Evolutionary conservation across 2,113 vertebrate species (phyloP).

Genomic region (Isurus oxyrinchus): DNA sequence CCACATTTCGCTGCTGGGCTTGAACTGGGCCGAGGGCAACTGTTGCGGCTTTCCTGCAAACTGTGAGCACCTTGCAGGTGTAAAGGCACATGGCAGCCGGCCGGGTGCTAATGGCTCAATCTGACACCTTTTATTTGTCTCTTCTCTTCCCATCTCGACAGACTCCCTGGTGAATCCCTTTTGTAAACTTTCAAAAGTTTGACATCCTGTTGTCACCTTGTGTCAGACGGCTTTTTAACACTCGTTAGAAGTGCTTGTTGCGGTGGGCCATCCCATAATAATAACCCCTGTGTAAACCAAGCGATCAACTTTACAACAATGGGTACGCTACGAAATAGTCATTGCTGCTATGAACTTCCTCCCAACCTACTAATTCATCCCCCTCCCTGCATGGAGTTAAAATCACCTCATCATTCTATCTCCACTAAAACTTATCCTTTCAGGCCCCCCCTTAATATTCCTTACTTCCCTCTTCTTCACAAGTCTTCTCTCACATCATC

Average conservation of each 20-base stretch:
- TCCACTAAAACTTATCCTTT: not conserved
- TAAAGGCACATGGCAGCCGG: not conserved
- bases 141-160: not conserved
- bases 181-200: not conserved
- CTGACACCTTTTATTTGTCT: slow-evolving; percentile 2
- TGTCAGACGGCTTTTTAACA: not conserved
- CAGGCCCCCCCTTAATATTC: not conserved
- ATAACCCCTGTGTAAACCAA: not conserved
- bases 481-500: not conserved
- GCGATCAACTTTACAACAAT: not conserved
- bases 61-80: not conserved
- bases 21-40: not conserved
- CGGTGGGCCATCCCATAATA: not conserved
- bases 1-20: too few relatives aligned
- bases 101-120: not conserved
- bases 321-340: too few relatives aligned
- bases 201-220: not conserved
- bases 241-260: not conserved
- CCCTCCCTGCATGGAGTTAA: not conserved
- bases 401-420: not conserved
- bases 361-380: not conserved
- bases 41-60: not conserved
- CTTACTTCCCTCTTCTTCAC: not conserved
- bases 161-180: not conserved
- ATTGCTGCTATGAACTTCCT: not conserved